phyloP scores from a whole-genome alignment of 2,113 vertebrate genomes.

The Xerus inauris region DNA sequence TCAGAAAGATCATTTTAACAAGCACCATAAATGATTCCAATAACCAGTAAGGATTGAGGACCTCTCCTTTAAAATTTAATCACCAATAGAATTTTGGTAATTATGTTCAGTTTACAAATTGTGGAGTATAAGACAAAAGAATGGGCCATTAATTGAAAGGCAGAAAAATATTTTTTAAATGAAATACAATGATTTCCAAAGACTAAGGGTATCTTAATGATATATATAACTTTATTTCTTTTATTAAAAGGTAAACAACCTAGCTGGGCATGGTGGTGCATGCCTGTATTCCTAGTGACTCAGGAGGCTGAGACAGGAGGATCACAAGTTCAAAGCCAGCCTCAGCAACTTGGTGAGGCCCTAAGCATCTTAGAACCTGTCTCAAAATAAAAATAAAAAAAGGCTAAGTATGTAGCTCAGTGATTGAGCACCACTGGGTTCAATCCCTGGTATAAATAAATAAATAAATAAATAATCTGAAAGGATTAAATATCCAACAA shows the following conservation, averaged over 20 bases:
- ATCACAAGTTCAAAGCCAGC: too few species aligned
- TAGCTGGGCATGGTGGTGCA: background rate
- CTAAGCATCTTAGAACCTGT: too few species aligned
- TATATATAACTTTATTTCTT: background rate
- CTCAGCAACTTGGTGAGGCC: too few species aligned
- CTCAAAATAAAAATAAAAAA: too few species aligned
- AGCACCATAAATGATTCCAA: background rate
- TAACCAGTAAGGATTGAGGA: background rate
- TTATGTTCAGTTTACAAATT: slow-evolving; percentile 28
- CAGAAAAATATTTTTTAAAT: slow-evolving; percentile 14
- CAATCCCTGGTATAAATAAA: too few species aligned
- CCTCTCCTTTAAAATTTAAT: slow-evolving; percentile 16
- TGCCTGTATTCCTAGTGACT: too few species aligned
- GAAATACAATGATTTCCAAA: slow-evolving; percentile 51
- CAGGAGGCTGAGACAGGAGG: too few species aligned
- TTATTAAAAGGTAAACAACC: slow-evolving; percentile 8
- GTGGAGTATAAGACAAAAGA: background rate
- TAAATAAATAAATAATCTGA: background rate
- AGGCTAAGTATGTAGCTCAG: too few species aligned
- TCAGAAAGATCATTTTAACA: slow-evolving; percentile 26
- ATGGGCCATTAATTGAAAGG: background rate
- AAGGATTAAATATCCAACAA: slow-evolving; percentile 5
- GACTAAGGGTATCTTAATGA: background rate
- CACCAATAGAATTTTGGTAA: slow-evolving; percentile 8
- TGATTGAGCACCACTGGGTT: too few species aligned